Evolutionary conservation across 2,797 vertebrate species (phyloP).

Genomic region (Ateles fusciceps): DNA sequence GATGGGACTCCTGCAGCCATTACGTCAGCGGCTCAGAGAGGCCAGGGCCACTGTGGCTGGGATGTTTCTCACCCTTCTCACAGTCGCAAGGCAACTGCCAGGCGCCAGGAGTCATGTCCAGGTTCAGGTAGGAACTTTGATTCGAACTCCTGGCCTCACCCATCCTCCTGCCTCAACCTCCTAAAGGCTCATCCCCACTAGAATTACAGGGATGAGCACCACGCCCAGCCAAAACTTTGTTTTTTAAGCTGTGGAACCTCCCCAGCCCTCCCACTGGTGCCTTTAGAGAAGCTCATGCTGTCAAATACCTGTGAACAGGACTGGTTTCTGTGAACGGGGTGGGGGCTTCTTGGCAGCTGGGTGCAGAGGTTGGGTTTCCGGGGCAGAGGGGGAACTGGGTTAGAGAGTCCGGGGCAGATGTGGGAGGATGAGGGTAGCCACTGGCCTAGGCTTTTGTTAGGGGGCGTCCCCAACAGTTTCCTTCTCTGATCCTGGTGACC

Average conservation of each 20-base stretch:
- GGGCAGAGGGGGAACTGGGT: neutral
- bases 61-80: neutral
- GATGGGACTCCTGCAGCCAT: rapidly evolving
- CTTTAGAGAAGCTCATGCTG: neutral
- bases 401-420: neutral
- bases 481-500: too few species aligned
- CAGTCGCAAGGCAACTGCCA: neutral
- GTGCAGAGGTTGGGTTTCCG: neutral
- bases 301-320: neutral
- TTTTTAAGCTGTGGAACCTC: neutral
- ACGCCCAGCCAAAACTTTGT: too few species aligned
- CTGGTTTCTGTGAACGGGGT: rapidly evolving
- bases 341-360: neutral
- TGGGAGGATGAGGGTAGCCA: too few species aligned
- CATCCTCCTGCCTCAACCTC: too few species aligned
- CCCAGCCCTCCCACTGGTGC: neutral
- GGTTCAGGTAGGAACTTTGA: neutral
- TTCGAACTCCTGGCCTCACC: neutral
- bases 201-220: too few species aligned
- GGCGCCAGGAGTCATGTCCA: rapidly evolving
- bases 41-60: neutral
- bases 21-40: neutral
- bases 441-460: too few species aligned
- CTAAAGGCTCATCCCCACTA: too few species aligned
- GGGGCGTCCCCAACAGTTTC: too few species aligned